Percentiles rank a stretch among this genome's conserved stretches.
phyloP scores from a whole-genome alignment of 2,888 invertebrate species.

The Plebejus anna region DNA sequence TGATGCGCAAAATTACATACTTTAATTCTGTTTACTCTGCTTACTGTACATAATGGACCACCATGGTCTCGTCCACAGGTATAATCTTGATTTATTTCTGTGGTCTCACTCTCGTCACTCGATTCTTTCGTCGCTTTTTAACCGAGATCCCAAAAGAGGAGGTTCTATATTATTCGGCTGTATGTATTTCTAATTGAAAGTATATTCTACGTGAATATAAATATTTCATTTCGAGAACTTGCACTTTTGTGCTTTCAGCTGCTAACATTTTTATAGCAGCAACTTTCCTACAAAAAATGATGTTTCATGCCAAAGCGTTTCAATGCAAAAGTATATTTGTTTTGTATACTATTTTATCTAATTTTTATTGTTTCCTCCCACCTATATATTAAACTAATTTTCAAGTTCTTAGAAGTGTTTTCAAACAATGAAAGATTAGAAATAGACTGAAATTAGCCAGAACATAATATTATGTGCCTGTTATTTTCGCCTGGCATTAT shows the following conservation, averaged over 20 bases:
- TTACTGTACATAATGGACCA: background rate
- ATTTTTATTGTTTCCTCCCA: background rate
- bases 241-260: too few species aligned
- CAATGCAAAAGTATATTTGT: too few species aligned
- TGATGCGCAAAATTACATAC: slow-evolving; percentile 9
- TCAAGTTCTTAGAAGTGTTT: background rate
- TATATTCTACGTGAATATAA: too few species aligned
- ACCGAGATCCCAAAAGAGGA: background rate
- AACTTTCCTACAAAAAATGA: background rate
- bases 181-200: too few species aligned
- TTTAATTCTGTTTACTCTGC: too few species aligned
- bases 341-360: too few species aligned
- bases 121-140: too few species aligned
- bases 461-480: background rate
- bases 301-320: too few species aligned
- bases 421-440: background rate
- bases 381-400: background rate
- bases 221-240: too few species aligned
- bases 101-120: background rate
- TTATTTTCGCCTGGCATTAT: background rate
- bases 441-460: background rate
- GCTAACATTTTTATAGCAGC: too few species aligned
- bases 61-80: background rate
- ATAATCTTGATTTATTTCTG: too few species aligned
- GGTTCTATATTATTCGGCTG: background rate